Evolutionary conservation across 1,140 invertebrate species (phyloP).

Genomic region (Plutomurus gul): DNA sequence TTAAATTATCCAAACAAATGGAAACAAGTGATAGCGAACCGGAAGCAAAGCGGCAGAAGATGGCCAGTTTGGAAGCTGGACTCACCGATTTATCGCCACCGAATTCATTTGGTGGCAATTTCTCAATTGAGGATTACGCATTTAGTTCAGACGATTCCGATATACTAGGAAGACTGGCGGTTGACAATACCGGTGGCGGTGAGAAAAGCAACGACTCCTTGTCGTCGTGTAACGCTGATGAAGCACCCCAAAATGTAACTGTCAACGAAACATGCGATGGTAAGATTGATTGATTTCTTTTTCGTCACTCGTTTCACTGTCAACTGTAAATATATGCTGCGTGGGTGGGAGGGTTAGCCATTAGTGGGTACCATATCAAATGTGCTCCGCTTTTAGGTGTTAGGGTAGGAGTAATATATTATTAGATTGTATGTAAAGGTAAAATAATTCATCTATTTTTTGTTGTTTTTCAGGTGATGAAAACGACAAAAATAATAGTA

Average conservation of each 20-base stretch:
- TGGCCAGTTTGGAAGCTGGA: not conserved
- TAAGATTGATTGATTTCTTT: too few relatives aligned
- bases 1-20: not conserved
- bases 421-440: too few relatives aligned
- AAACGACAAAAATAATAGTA: not conserved
- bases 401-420: too few relatives aligned
- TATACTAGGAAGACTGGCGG: not conserved
- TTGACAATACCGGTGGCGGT: not conserved
- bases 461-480: not conserved
- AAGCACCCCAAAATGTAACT: too few relatives aligned
- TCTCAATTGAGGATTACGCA: not conserved
- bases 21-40: slow-evolving; percentile 18
- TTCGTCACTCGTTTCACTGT: too few relatives aligned
- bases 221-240: too few relatives aligned
- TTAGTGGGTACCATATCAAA: too few relatives aligned
- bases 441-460: too few relatives aligned
- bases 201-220: not conserved
- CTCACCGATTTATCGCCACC: not conserved
- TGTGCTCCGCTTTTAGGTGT: too few relatives aligned
- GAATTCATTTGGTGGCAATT: not conserved
- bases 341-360: too few relatives aligned
- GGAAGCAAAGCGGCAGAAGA: not conserved
- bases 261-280: too few relatives aligned
- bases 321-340: too few relatives aligned
- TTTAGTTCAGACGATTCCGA: slow-evolving; percentile 2